phyloP scores from a whole-genome alignment of 23 tunicate genomes.

The Phallusia fumigata region DNA sequence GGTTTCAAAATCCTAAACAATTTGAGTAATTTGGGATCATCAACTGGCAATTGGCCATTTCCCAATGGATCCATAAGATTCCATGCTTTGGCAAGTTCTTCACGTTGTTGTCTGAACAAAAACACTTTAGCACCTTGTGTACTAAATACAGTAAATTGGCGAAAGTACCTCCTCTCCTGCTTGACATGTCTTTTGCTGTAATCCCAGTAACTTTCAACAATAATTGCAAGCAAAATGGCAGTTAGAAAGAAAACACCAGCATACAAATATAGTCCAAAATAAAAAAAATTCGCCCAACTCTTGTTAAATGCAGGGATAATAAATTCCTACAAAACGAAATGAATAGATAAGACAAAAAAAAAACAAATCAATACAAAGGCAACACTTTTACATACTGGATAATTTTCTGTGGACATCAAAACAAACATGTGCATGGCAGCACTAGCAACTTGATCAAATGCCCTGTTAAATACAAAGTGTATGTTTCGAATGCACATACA shows the following conservation, averaged over 20 bases:
- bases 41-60: constrained; percentile 53
- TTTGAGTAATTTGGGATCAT: constrained; percentile 58
- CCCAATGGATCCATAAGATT: constrained; percentile 88
- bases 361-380: background rate
- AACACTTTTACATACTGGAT: constrained; percentile 49
- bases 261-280: constrained; percentile 83
- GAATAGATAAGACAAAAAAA: background rate
- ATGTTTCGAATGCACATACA: background rate
- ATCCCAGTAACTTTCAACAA: constrained; percentile 98
- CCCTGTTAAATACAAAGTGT: constrained; percentile 38
- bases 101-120: constrained; percentile 64
- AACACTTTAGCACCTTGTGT: no score
- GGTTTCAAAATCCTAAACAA: constrained; percentile 77
- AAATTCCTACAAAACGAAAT: constrained; percentile 63
- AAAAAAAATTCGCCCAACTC: constrained; percentile 85
- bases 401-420: constrained; percentile 95
- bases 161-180: constrained; percentile 74
- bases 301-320: constrained; percentile 80
- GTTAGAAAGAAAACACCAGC: constrained; percentile 94
- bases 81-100: constrained; percentile 91
- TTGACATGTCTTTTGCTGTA: constrained; percentile 93
- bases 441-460: constrained; percentile 82
- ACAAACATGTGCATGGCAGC: constrained; percentile 98
- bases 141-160: background rate
- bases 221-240: constrained; percentile 91